Conservation (phyloP, 2,797 vertebrate genomes). For the Crypturellus tataupa region DNA sequence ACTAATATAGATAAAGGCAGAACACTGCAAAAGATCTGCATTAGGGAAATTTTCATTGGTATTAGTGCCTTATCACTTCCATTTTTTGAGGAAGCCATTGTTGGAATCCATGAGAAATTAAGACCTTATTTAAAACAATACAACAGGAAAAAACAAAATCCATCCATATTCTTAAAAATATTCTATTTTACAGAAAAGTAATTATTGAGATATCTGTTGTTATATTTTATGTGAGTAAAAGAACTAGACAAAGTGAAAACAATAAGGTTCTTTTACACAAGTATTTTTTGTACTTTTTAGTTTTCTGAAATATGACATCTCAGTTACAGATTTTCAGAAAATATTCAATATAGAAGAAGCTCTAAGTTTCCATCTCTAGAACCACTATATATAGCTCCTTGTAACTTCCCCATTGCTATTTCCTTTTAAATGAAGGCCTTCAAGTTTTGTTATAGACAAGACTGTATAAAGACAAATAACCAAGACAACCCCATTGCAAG, state of each 20-base stretch:
- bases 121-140: not conserved
- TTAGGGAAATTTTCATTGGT: not conserved
- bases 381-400: not conserved
- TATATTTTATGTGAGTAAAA: too few relatives aligned
- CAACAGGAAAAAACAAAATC: not conserved
- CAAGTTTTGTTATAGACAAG: not conserved
- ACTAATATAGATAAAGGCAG: not conserved
- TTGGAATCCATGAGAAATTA: not conserved
- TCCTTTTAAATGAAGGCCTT: not conserved
- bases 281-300: not conserved
- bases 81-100: not conserved
- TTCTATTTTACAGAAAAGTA: not conserved
- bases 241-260: too few relatives aligned
- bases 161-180: fast-evolving
- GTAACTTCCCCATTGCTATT: not conserved
- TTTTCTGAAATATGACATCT: not conserved
- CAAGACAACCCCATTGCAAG: not conserved
- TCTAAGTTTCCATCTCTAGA: not conserved
- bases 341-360: not conserved
- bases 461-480: not conserved
- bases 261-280: not conserved
- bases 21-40: too few relatives aligned
- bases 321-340: not conserved
- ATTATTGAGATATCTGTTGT: not conserved
- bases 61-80: not conserved